Percentiles rank a stretch among this genome's conserved stretches.
Conservation (phyloP, 1,140 invertebrate species). For the Brachionus sp. region DNA sequence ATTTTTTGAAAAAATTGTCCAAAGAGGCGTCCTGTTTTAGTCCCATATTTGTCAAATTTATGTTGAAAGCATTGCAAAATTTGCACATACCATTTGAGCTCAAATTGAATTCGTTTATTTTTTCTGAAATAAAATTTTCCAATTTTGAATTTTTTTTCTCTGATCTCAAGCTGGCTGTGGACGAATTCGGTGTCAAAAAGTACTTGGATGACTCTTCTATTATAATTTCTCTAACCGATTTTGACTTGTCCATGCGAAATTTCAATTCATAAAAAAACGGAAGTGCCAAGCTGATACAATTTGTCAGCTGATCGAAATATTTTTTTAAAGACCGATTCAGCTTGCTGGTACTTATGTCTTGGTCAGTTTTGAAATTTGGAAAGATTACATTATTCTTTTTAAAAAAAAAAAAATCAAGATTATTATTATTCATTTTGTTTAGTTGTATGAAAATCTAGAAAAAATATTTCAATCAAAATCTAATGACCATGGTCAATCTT, state of each 20-base stretch:
- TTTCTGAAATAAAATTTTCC: neutral
- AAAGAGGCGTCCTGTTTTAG: neutral
- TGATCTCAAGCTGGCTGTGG: neutral
- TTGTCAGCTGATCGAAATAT: neutral
- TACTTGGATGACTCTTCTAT: neutral
- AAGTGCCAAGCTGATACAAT: neutral
- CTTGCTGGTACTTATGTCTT: neutral
- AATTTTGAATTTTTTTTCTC: neutral
- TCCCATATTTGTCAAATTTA: neutral
- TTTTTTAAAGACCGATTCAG: neutral
- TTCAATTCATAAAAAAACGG: conserved; percentile 9
- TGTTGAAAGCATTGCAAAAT: conserved; percentile 3
- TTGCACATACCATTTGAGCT: conserved; percentile 26
- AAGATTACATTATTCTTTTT: neutral
- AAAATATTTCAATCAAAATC: no score
- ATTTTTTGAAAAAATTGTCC: conserved; percentile 19
- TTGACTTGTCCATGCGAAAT: neutral
- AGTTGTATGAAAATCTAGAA: neutral
- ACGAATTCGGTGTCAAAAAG: neutral
- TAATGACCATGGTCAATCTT: no score
- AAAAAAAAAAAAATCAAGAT: neutral
- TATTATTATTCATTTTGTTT: neutral
- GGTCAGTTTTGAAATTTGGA: conserved; percentile 30
- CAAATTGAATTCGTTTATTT: neutral
- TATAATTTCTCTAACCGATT: neutral